phyloP scores from a whole-genome alignment of 2,888 invertebrate species.

The Plusia festucae region DNA sequence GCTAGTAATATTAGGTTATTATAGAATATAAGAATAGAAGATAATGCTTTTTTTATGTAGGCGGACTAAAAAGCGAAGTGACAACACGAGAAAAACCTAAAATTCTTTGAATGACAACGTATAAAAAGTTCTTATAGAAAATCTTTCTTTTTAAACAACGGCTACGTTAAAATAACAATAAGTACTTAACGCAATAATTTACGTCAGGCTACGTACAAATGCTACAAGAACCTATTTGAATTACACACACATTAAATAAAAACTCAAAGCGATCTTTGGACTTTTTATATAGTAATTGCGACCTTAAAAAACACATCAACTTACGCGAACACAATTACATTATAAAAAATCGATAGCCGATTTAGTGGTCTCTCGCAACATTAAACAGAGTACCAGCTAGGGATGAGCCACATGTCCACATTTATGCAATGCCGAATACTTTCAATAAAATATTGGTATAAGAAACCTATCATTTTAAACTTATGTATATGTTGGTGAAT shows the following conservation, averaged over 20 bases:
- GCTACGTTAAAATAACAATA: background rate
- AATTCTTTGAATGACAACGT: no score
- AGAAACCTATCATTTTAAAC: no score
- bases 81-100: background rate
- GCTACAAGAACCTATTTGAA: conserved; percentile 2
- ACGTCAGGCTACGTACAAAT: no score
- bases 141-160: background rate
- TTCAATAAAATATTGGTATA: no score
- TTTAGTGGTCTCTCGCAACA: conserved; percentile 68
- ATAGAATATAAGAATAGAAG: background rate
- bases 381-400: conserved; percentile 61
- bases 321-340: conserved; percentile 57
- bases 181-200: no score
- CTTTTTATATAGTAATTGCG: conserved; percentile 39
- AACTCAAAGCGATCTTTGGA: conserved; percentile 31
- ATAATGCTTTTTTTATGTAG: background rate
- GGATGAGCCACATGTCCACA: conserved; percentile 12
- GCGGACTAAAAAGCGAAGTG: background rate
- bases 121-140: no score
- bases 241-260: conserved; percentile 25
- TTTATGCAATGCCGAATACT: background rate
- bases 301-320: conserved; percentile 55
- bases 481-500: no score
- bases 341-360: conserved; percentile 69
- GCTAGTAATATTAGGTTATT: conserved; percentile 22